These are phyloP conservation scores for Hemicrepidius hirtus DNA, from an alignment of 2,888 invertebrate genomes.

Conservation along the genomic window DNA sequence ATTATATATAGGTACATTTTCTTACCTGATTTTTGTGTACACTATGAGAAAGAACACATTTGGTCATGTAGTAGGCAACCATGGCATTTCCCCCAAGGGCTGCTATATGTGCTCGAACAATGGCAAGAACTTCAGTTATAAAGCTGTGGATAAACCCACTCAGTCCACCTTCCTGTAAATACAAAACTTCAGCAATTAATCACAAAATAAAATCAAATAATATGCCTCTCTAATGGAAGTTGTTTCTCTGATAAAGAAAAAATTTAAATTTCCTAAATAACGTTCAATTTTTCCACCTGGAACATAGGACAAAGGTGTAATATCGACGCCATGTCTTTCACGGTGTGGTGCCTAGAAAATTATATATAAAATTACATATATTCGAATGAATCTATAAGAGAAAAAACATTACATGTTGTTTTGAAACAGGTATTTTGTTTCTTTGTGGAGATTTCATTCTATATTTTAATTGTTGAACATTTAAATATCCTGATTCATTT, in stretches of 20 bases:
- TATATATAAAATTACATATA: too few relatives aligned
- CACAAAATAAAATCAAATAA: constrained; percentile 41
- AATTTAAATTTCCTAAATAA: constrained; percentile 92
- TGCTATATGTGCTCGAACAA: constrained; percentile 93
- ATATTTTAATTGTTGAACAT: constrained; percentile 70
- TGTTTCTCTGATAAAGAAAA: constrained; percentile 96
- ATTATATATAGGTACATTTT: constrained; percentile 7
- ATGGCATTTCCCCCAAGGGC: constrained; percentile 96
- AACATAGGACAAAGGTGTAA: constrained; percentile 87
- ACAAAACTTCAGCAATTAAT: neutral
- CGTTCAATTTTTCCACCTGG: constrained; percentile 86
- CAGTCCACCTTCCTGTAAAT: constrained; percentile 86
- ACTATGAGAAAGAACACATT: constrained; percentile 92
- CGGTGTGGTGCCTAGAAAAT: constrained; percentile 29
- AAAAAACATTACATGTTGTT: constrained; percentile 25
- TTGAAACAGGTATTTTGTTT: constrained; percentile 55
- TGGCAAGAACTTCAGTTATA: constrained; percentile 93
- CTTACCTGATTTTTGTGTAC: constrained; percentile 97
- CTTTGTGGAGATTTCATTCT: constrained; percentile 76
- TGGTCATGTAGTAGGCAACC: constrained; percentile 94
- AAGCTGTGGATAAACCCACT: constrained; percentile 97
- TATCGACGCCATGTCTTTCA: constrained; percentile 79
- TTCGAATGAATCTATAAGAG: neutral
- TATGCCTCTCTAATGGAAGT: constrained; percentile 91
- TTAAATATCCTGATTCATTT: constrained; percentile 28